A percentile compares a stretch with the other conserved stretches of the same genome.
Conservation (phyloP, 2,797 vertebrate species). For the Anguilla obscura region DNA sequence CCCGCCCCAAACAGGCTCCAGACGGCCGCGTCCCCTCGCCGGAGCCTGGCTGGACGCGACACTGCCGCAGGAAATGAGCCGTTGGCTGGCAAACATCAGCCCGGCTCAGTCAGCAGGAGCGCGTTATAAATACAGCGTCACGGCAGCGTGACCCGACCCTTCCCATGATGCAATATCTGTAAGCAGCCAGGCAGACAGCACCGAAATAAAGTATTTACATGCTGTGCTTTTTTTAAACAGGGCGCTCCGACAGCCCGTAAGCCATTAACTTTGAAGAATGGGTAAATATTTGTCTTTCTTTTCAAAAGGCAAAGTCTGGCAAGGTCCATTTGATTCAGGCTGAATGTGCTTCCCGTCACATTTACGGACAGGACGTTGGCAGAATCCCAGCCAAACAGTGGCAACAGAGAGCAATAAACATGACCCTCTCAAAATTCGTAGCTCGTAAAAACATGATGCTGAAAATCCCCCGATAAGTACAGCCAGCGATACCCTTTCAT, state of each 20-base stretch:
- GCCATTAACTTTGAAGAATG: not conserved
- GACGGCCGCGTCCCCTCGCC: not conserved
- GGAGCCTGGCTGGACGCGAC: not conserved
- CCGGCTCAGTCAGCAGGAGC: not conserved
- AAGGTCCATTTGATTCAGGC: not conserved
- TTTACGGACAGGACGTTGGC: not conserved
- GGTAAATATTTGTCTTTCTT: not conserved
- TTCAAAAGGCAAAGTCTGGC: not conserved
- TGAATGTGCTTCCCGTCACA: not conserved
- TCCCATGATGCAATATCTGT: not conserved
- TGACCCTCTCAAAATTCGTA: not conserved
- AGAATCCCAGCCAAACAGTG: not conserved
- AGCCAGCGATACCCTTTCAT: not conserved
- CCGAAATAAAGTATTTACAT: constrained; percentile 2
- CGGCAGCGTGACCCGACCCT: not conserved
- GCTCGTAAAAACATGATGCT: not conserved
- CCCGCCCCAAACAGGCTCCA: not conserved
- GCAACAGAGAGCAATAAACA: not conserved
- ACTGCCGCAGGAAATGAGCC: not conserved
- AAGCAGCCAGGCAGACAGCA: not conserved
- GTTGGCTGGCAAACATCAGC: not conserved
- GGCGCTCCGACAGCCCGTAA: not conserved
- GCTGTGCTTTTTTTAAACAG: not conserved
- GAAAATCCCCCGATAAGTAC: not conserved
- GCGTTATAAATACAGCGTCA: not conserved